Evolutionary conservation across 2,888 invertebrate species (phyloP).

Genomic region (Seira ritae): DNA sequence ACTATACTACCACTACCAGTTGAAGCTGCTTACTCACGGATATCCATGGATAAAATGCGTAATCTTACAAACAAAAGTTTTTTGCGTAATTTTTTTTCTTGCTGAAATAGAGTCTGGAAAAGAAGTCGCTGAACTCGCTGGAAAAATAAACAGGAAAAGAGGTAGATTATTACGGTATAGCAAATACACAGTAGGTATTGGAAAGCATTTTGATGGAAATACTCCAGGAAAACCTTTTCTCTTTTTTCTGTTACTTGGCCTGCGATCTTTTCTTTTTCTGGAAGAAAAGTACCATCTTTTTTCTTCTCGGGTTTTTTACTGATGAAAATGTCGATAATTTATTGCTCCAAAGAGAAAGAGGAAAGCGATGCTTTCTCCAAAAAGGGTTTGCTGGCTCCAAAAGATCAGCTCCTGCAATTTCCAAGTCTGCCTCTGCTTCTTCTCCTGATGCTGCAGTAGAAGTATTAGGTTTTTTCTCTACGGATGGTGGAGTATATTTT

Average conservation of each 20-base stretch:
- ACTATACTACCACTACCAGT: too few relatives aligned
- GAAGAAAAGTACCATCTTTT: slow-evolving; percentile 7
- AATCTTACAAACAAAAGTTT: background rate
- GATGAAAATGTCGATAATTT: slow-evolving; percentile 62
- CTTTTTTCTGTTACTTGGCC: too few relatives aligned
- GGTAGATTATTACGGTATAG: background rate
- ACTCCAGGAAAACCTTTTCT: too few relatives aligned
- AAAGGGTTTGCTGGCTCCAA: slow-evolving; percentile 9
- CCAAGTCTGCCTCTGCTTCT: background rate
- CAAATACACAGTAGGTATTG: too few relatives aligned
- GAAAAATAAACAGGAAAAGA: background rate
- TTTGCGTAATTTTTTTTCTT: background rate
- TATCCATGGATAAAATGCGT: background rate
- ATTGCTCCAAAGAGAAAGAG: slow-evolving; percentile 48
- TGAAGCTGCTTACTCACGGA: too few relatives aligned
- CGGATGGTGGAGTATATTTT: too few relatives aligned
- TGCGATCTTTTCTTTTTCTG: background rate
- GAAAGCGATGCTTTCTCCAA: slow-evolving; percentile 35
- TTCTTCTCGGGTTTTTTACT: background rate
- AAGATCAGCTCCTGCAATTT: background rate
- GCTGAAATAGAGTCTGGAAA: background rate
- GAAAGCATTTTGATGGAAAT: too few relatives aligned
- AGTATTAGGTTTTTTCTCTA: too few relatives aligned
- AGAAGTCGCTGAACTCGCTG: background rate
- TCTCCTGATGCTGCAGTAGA: too few relatives aligned